These are phyloP conservation scores for Lucifuga dentata DNA, from an alignment of 2,113 vertebrate genomes.

Conservation along the genomic window DNA sequence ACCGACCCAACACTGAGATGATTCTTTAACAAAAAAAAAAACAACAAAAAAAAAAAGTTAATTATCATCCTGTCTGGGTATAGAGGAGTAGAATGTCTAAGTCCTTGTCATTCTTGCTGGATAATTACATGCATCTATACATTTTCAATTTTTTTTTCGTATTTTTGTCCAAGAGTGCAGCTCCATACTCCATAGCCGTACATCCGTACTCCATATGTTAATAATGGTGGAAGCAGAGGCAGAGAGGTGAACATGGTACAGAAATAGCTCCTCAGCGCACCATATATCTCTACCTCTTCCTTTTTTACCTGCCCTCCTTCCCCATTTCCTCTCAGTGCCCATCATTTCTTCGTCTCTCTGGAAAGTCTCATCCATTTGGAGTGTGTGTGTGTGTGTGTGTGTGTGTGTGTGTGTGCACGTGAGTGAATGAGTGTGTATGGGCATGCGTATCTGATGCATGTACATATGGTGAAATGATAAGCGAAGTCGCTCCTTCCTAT, in stretches of 20 bases:
- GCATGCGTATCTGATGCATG: conserved; percentile 56
- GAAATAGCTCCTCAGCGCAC: conserved; percentile 63
- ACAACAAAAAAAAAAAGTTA: no score
- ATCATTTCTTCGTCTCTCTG: conserved; percentile 66
- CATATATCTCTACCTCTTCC: conserved; percentile 55
- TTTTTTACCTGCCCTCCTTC: conserved; percentile 74
- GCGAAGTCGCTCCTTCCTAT: conserved; percentile 57
- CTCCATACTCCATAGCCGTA: no score
- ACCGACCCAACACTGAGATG: conserved; percentile 40
- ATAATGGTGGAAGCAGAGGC: conserved; percentile 58
- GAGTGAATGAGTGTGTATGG: background rate
- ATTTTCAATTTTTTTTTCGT: conserved; percentile 18
- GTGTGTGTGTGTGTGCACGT: conserved; percentile 5
- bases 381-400: conserved; percentile 19
- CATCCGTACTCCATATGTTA: conserved; percentile 49
- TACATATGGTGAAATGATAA: conserved; percentile 74
- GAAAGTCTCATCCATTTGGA: conserved; percentile 53
- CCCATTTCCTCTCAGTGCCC: conserved; percentile 71
- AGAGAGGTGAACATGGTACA: conserved; percentile 38
- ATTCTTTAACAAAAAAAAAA: no score
- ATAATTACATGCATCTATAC: conserved; percentile 41
- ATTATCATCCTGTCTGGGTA: background rate
- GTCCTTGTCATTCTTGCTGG: conserved; percentile 28
- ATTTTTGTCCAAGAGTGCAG: conserved; percentile 38
- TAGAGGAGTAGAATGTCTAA: conserved; percentile 13